Evolutionary conservation across 2,888 invertebrate genomes (phyloP), one percentile per base, ranked within the genome.

Genomic region (Litoditis marina): DNA sequence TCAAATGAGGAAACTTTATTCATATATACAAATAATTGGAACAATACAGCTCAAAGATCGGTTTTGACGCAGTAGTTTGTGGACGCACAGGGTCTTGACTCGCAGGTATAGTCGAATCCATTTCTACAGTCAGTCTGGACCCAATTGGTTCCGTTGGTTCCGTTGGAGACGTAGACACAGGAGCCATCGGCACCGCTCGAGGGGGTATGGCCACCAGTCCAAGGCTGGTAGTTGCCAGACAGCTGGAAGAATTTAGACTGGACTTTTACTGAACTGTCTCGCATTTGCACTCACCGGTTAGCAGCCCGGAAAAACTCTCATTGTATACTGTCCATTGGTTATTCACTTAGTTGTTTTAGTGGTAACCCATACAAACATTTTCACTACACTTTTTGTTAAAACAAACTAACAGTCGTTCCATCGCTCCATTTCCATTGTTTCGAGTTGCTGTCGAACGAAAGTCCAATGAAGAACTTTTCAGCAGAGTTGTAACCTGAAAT

Each of bases 381-480:
- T n/a, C n/a, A n/a, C n/a, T n/a, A n/a, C n/a, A n/a, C n/a, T n/a
- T n/a, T n/a, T n/a, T n/a, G n/a, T n/a, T n/a, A n/a, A n/a, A n/a
- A 4, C 3, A 5, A 27, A 25, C 28, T 19, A 5, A 49, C 34
- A 1, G 39, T 7, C n/a, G 39, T 30, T 11, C 51, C 51, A 25
- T 59, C 59, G 2, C 28, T 25, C 59, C 51, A 59, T 25, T 27
- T 36, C 59, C 59, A 59, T 27, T 8, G 16, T 28, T 28, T 19
- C 13, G 34, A 11, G n/a, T 19, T 27, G 4, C 16, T 28, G 50
- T 60, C 60, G n/a, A 16, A 60, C 2, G 8, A n/a, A 8, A 44
- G 27, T 19, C 46, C 52, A 13, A 60, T 60, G 16, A 11, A 53
- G 32, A 60, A 60, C 25, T 16, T 36, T 22, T 11, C 53, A 5